Evolutionary conservation across 1,140 invertebrate species (phyloP).

Genomic region (Antheraea pernyi): DNA sequence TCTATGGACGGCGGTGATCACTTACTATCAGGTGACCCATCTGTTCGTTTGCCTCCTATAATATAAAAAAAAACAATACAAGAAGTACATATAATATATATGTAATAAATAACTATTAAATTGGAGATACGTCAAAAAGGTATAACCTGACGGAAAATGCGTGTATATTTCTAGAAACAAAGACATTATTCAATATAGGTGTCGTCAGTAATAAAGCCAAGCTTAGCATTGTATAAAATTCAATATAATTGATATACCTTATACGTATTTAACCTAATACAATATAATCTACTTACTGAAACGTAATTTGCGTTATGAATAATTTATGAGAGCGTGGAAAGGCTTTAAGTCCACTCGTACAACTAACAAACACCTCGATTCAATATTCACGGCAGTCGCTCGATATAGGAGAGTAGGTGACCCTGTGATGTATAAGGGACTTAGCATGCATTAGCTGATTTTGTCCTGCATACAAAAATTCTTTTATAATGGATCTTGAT

Average conservation of each 20-base stretch:
- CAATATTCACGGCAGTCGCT: conserved; percentile 20
- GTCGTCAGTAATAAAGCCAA: too few species aligned
- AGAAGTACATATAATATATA: too few species aligned
- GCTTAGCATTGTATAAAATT: too few species aligned
- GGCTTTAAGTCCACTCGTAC: conserved; percentile 21
- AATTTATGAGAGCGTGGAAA: conserved; percentile 18
- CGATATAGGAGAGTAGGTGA: conserved; percentile 20
- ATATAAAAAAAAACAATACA: too few species aligned
- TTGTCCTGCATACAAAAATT: not conserved
- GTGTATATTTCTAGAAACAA: too few species aligned
- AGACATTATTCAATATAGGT: too few species aligned
- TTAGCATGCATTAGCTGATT: conserved; percentile 3
- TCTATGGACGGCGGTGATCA: too few species aligned
- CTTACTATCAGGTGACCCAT: too few species aligned
- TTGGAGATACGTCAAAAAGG: too few species aligned
- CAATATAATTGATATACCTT: not conserved
- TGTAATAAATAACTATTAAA: too few species aligned
- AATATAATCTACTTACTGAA: conserved; percentile 16
- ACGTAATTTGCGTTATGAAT: conserved; percentile 17
- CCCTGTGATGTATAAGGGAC: conserved; percentile 15
- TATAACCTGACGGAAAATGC: too few species aligned
- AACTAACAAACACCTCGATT: conserved; percentile 9
- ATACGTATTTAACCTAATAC: conserved; percentile 6
- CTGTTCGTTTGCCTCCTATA: too few species aligned
- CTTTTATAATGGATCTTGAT: not conserved